Evolutionary conservation across 2,888 invertebrate genomes (phyloP).

Genomic region (Odontocerum albicorne): DNA sequence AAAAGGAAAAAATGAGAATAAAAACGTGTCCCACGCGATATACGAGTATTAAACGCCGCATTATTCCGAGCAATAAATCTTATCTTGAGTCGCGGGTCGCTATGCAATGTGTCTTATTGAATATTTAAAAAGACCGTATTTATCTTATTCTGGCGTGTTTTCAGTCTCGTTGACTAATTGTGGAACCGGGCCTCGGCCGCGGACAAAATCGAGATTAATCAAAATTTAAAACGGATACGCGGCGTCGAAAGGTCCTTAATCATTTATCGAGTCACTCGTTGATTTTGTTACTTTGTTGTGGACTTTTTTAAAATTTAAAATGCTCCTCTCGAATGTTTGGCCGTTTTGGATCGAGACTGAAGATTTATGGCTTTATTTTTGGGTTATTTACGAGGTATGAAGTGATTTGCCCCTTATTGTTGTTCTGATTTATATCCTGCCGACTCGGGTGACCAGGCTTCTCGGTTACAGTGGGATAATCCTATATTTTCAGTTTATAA

Average conservation of each 20-base stretch:
- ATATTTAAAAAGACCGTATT: not conserved
- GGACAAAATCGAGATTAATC: not conserved
- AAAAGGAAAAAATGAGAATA: too few relatives aligned
- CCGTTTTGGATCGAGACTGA: not conserved
- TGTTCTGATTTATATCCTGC: not conserved
- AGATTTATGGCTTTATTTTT: conserved; percentile 14
- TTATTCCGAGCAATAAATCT: not conserved
- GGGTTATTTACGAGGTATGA: conserved; percentile 5
- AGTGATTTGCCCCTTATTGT: not conserved
- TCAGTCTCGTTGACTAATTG: conserved; percentile 2
- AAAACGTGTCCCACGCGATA: too few relatives aligned
- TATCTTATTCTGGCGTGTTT: not conserved
- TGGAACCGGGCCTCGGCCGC: not conserved
- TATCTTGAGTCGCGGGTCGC: not conserved
- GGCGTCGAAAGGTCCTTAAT: too few relatives aligned
- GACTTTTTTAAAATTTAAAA: too few relatives aligned
- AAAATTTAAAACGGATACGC: too few relatives aligned
- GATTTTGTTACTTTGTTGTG: too few relatives aligned
- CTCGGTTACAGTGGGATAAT: too few relatives aligned
- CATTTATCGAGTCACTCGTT: too few relatives aligned
- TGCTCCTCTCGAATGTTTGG: not conserved
- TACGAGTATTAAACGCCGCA: too few relatives aligned
- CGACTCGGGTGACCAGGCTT: too few relatives aligned
- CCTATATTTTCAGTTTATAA: too few relatives aligned
- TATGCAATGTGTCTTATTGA: not conserved